A percentile compares a stretch with the other conserved stretches of the same genome.
phyloP scores from a whole-genome alignment of 2,888 invertebrate species.

The Aromia moschata region DNA sequence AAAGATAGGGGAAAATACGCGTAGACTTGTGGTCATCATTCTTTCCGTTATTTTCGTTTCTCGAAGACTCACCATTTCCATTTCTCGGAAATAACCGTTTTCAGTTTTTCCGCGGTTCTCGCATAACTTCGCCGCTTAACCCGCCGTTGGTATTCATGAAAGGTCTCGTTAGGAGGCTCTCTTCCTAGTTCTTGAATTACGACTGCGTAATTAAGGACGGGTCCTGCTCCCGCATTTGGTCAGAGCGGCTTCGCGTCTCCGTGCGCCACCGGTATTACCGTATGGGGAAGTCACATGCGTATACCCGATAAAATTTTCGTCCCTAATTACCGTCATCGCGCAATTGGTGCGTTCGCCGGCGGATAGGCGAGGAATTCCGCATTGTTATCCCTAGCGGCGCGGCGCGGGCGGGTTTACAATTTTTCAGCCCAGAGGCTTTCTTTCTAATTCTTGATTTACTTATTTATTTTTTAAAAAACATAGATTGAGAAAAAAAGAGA shows the following conservation, averaged over 20 bases:
- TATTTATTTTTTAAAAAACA: no score
- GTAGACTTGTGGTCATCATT: no score
- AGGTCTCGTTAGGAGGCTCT: slow-evolving; percentile 40
- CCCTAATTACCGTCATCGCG: slow-evolving; percentile 44
- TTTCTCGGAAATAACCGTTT: slow-evolving; percentile 9
- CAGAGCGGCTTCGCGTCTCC: slow-evolving; percentile 51
- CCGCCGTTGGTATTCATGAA: slow-evolving; percentile 42
- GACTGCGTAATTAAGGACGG: slow-evolving; percentile 46
- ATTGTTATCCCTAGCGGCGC: slow-evolving; percentile 40
- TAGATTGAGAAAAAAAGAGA: no score
- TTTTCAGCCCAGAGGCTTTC: no score
- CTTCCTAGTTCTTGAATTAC: slow-evolving; percentile 46
- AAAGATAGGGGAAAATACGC: no score
- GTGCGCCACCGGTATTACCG: slow-evolving; percentile 56
- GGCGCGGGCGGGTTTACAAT: no score
- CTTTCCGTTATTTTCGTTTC: no score
- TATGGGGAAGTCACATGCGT: slow-evolving; percentile 46
- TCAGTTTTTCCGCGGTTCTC: slow-evolving; percentile 24
- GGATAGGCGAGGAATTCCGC: slow-evolving; percentile 38
- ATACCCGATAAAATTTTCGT: slow-evolving; percentile 45
- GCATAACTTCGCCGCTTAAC: slow-evolving; percentile 30
- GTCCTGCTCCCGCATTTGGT: slow-evolving; percentile 52
- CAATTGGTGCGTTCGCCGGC: slow-evolving; percentile 35
- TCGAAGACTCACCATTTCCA: neutral
- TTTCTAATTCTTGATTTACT: no score